Base-by-base conservation (phyloP, 2,797 vertebrate genomes). In the Eulemur rubriventer region DNA sequence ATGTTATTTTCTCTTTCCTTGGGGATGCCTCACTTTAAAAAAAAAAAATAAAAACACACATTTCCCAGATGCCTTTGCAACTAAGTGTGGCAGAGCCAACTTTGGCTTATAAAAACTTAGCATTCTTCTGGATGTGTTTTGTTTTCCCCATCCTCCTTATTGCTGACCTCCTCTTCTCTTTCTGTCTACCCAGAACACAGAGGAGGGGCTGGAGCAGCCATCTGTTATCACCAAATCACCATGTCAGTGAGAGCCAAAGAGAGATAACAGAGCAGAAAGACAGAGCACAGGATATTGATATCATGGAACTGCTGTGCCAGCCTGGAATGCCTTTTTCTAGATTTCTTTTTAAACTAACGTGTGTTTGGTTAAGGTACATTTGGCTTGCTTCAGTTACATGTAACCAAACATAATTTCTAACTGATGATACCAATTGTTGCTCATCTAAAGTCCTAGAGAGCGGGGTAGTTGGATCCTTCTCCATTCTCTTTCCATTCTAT, bases 11-110 rank as follows among this genome's bases (percentile, higher is more conserved):
- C 52, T 79, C 50, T 57, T 78, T 63, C 33, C 24, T 63, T 84
- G 28, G 16, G 28, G 16, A 96, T 83, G 10, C 7, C 4, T 48
- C 35, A 61, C 20, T 43, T 0, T 12, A 28, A 59, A 50, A 76
- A 50, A 63, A 59, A 33, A 57, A 9, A 7, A 24, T 52, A 9
- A 70, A 38, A 38, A n/a, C 3, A 61, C 8, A 18, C n/a, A 33
- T 89, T 92, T 76, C 72, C n/a, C 50, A 92, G 63, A 82, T 11
- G 50, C 46, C 46, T 92, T 65, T 57, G 78, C 50, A 94, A 73
- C 24, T 89, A 91, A 18, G 6, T 59, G 2, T 76, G 50, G 57
- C 33, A 78, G 24, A 87, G 35, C 20, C 50, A 73, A 11, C 14
- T 48, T 16, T 61, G 43, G 35, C 69, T 18, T 55, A 22, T 69